Evolutionary conservation across 92 coral and sea anemone genomes (phyloP).

Genomic region (Palythoa grandis): DNA sequence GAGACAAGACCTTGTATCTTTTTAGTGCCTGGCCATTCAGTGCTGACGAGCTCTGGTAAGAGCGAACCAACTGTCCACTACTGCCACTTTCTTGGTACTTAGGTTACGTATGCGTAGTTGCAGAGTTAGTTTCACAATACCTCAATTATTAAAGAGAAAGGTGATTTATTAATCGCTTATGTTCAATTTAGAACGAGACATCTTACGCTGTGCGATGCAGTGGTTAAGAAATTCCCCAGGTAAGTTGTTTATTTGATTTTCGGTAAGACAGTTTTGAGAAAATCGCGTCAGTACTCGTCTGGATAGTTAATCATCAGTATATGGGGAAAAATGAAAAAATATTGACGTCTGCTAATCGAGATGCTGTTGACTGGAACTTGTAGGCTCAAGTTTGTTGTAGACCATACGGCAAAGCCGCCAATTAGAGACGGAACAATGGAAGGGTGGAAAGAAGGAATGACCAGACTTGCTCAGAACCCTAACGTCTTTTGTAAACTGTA

Average conservation of each 20-base stretch:
- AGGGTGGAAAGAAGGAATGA: conserved; percentile 77
- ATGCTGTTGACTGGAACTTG: not conserved
- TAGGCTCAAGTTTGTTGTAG: conserved; percentile 77
- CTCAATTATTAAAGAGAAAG: no score
- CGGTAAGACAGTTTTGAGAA: not conserved
- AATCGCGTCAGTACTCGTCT: not conserved
- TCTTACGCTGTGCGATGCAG: conserved; percentile 58
- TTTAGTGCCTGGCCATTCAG: no score
- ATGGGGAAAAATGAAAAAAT: no score
- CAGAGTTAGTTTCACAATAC: no score
- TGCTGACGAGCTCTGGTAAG: no score
- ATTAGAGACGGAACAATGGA: conserved; percentile 64
- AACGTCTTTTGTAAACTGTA: conserved; percentile 87
- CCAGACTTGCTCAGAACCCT: conserved; percentile 68
- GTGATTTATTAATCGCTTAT: not conserved
- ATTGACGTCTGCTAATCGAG: no score
- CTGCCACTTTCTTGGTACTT: no score
- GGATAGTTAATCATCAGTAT: not conserved
- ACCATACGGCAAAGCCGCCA: conserved; percentile 82
- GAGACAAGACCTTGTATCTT: no score
- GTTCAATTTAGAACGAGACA: conserved; percentile 61
- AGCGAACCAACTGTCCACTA: no score
- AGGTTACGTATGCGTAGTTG: no score
- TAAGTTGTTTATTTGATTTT: conserved; percentile 17
- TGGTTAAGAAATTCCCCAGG: conserved; percentile 76